Evolutionary conservation across 2,113 vertebrate genomes (phyloP).

Genomic region (Eptatretus burgeri): DNA sequence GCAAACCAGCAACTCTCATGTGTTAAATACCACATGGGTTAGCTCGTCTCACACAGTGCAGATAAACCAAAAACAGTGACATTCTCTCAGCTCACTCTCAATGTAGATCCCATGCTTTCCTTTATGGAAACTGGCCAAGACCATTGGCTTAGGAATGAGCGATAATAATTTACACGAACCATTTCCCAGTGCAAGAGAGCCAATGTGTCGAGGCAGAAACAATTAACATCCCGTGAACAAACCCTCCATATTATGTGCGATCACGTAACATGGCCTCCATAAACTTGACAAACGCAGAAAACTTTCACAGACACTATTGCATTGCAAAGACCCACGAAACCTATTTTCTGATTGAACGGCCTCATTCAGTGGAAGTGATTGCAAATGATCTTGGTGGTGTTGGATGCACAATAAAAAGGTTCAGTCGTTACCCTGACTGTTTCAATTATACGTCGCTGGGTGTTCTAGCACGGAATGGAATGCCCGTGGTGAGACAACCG

Average conservation of each 20-base stretch:
- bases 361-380: neutral
- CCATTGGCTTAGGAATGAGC: too few relatives aligned
- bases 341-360: neutral
- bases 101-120: too few relatives aligned
- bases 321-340: neutral
- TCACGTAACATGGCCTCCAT: neutral
- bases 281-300: neutral
- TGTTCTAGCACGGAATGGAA: conserved; percentile 25
- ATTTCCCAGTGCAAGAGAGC: too few relatives aligned
- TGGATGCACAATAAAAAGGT: neutral
- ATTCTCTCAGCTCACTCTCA: too few relatives aligned
- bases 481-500: conserved; percentile 32
- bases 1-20: too few relatives aligned
- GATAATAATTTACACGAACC: too few relatives aligned
- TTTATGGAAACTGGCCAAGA: too few relatives aligned
- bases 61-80: too few relatives aligned
- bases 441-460: conserved; percentile 56
- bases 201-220: too few relatives aligned
- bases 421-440: neutral
- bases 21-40: too few relatives aligned
- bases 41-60: too few relatives aligned
- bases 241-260: neutral
- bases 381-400: neutral
- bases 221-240: too few relatives aligned
- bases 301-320: conserved; percentile 2